These are phyloP conservation scores for Crotalus helleri DNA, from an alignment of 2,113 vertebrate species.

Conservation along the genomic window DNA sequence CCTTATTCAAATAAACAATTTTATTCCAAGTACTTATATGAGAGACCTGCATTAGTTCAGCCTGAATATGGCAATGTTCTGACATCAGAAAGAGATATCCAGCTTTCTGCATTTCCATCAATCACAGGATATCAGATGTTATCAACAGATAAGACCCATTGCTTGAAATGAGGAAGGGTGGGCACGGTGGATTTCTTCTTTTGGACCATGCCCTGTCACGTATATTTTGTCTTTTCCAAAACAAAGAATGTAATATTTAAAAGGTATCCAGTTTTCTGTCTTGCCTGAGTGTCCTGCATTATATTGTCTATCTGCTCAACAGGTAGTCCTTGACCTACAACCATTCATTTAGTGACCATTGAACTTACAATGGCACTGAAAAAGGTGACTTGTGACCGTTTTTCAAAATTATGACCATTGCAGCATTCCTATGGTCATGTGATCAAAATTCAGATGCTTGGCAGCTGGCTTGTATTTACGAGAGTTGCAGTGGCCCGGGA, in stretches of 20 bases:
- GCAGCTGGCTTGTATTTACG: background rate
- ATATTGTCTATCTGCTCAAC: background rate
- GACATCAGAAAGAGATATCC: conserved; percentile 37
- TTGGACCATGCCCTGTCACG: background rate
- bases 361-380: background rate
- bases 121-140: too few species aligned
- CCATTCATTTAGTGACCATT: background rate
- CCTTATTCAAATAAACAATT: conserved; percentile 23
- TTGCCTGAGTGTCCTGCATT: background rate
- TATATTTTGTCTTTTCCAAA: background rate
- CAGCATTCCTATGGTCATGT: background rate
- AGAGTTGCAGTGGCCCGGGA: background rate
- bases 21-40: conserved; percentile 43
- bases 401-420: background rate
- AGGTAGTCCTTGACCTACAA: background rate
- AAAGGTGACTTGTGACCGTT: background rate
- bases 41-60: conserved; percentile 32
- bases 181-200: background rate
- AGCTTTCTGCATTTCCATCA: conserved; percentile 32
- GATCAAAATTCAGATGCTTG: background rate
- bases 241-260: background rate
- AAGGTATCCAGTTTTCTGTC: background rate
- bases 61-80: conserved; percentile 20
- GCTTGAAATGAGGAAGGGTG: background rate
- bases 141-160: background rate